Base-by-base conservation (phyloP, 2,888 invertebrate species). In the Strigamia maritima region DNA sequence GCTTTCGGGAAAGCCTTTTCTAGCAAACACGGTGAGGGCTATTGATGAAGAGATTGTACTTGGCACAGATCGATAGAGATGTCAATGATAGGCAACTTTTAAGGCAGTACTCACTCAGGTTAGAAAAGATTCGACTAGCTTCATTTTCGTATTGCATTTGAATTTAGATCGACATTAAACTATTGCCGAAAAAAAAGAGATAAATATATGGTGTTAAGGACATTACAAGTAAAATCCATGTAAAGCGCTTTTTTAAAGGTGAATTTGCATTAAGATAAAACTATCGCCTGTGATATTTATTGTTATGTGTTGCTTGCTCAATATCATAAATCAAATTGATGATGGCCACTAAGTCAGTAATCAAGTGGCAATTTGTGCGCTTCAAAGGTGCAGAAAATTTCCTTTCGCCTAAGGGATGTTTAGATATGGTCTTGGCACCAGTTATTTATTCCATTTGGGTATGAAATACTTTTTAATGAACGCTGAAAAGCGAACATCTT, bases 21-120 rank as follows among this genome's bases (percentile, higher is more conserved):
- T 54, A 54, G 54, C 54, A 54, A 54, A 54, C 54, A 54, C 54
- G 54, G 54, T 54, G 54, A 54, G 54, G 54, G 54, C 54, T 54
- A 54, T 54, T 54, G 54, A 54, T 54, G 54, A 54, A 54, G 54
- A 54, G 54, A 54, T 54, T 54, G 54, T 54, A 54, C 54, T 54
- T 54, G 54, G 54, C 54, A 7, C 54, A 54, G 22, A 54, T 54
- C 54, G 54, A 54, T 54, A 54, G 54, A 54, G 54, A 54, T 54
- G 54, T 19, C 54, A 54, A 54, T 54, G 54, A 54, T 54, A 54
- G 54, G 54, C 54, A 54, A 54, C 54, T 54, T 54, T 19, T 54
- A 54, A 54, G 54, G 54, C 54, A 54, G 19, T 54, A 54, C 54
- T 54, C 35, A 19, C 19, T 54, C 54, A 22, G n/a, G 54, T 54